Evolutionary conservation across 2,888 invertebrate species (phyloP), one percentile per base, ranked within the genome.

Genomic region (Cylindroiulus punctatus): DNA sequence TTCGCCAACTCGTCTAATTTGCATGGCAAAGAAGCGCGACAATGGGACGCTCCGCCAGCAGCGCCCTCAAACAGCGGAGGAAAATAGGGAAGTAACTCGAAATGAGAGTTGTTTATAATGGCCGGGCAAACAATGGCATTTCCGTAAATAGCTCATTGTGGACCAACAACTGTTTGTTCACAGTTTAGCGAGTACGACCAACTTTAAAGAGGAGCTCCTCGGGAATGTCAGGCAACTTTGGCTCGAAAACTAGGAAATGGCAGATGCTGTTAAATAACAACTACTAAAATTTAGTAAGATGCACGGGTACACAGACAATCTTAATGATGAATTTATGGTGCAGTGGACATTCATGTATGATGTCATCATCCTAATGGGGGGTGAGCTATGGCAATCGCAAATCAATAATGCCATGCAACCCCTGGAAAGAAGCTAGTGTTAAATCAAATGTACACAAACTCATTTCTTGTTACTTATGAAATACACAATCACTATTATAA

Each of bases 101-200:
- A 57, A 57, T 57, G 57, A 57, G 57, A 57, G n/a, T 19, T 57
- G 57, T 57, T 57, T 57, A 8, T 22, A 57, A 57, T 57, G 57
- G 57, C 17, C 19, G 36, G 7, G 36, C 14, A 44, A 5, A 57
- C 57, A 57, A 57, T 57, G 57, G 10, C 57, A 57, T 22, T 57
- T 57, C 57, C 57, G 22, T n/a, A 57, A 57, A 57, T 57, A 57
- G 57, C 10, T 57, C 57, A 57, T 57, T 57, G 57, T 19, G 19
- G 57, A 57, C 22, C 22, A 57, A 22, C 7, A n/a, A 22, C 57
- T 57, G 57, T 57, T 57, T 47, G 17, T 47, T 19, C 57, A 19
- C 22, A 57, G 22, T 57, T 57, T 22, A 57, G 22, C 57, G 57
- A 57, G 57, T 10, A 57, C 57, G 57, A 7, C 22, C 57, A 52